Base-by-base conservation (phyloP, 2,888 invertebrate genomes). In the Platerodrilus igneus region DNA sequence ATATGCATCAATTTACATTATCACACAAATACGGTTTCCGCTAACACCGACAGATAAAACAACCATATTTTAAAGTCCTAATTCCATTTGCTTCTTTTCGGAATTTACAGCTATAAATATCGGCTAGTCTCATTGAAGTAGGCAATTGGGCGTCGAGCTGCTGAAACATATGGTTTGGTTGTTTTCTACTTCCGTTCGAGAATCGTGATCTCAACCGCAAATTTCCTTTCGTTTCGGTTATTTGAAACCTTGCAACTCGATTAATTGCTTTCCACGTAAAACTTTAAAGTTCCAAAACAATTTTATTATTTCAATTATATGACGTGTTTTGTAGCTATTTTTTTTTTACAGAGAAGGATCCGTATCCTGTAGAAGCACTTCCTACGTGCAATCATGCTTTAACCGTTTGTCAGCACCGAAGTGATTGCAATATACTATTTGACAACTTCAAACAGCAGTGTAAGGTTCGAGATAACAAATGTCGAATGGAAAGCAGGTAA, bases 301-400 rank as follows among this genome's bases (percentile, higher is more conserved):
- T n/a, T n/a, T n/a, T n/a, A n/a, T n/a, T n/a, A n/a, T 75, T n/a
- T n/a, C n/a, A n/a, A n/a, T n/a, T n/a, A n/a, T n/a, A n/a, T n/a
- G 23, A n/a, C 15, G n/a, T 21, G n/a, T 20, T 31, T 31, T 20
- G n/a, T n/a, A n/a, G n/a, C n/a, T n/a, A n/a, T n/a, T 47, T 40
- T 59, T 58, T 56, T 56, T 45, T 75, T 74, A 13, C 77, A 86
- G 91, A 90, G 63, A 88, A 86, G 74, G 90, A 91, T 74, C 87
- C 86, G 42, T 88, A 88, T 70, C 86, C 87, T 21, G 84, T 89
- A 57, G 89, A 91, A 68, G 86, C 89, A 41, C 75, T 92, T 65
- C 89, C 89, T 45, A 88, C 88, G 52, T 91, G 91, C 74, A 89
- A 87, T 66, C 89, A 91, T 66, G 91, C 91, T 27, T 74, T 88